Conservation (phyloP, 2,888 invertebrate species). For the Coenonympha arcania region DNA sequence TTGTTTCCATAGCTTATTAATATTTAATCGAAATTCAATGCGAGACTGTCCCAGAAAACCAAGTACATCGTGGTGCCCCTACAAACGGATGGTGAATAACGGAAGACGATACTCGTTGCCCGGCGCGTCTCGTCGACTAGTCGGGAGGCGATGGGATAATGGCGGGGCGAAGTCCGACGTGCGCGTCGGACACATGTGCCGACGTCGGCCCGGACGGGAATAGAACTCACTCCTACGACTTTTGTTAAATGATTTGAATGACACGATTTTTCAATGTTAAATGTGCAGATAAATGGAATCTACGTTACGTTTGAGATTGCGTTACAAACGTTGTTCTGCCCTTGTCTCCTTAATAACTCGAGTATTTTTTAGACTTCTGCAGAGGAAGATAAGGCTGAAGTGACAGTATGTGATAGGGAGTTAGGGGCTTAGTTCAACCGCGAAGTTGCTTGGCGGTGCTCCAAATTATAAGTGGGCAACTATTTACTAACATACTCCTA, state of each 20-base stretch:
- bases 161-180: constrained; percentile 49
- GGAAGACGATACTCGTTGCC: constrained; percentile 41
- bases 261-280: too few relatives aligned
- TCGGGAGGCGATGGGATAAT: constrained; percentile 50
- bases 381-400: too few relatives aligned
- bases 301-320: too few relatives aligned
- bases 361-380: too few relatives aligned
- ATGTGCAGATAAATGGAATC: too few relatives aligned
- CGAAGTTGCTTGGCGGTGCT: not conserved
- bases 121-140: constrained; percentile 25
- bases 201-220: constrained; percentile 31
- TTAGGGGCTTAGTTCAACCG: not conserved
- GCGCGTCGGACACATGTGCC: too few relatives aligned
- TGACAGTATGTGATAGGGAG: not conserved
- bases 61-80: not conserved
- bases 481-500: not conserved
- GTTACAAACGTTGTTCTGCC: too few relatives aligned
- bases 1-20: too few relatives aligned
- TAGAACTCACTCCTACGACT: constrained; percentile 20
- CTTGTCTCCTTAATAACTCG: too few relatives aligned
- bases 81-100: constrained; percentile 37
- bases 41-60: not conserved
- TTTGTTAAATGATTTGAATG: too few relatives aligned
- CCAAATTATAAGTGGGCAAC: not conserved
- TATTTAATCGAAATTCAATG: too few relatives aligned